Percentiles rank a stretch among this genome's conserved stretches.
phyloP scores from a whole-genome alignment of 2,113 vertebrate species.

The Labeo rohita region DNA sequence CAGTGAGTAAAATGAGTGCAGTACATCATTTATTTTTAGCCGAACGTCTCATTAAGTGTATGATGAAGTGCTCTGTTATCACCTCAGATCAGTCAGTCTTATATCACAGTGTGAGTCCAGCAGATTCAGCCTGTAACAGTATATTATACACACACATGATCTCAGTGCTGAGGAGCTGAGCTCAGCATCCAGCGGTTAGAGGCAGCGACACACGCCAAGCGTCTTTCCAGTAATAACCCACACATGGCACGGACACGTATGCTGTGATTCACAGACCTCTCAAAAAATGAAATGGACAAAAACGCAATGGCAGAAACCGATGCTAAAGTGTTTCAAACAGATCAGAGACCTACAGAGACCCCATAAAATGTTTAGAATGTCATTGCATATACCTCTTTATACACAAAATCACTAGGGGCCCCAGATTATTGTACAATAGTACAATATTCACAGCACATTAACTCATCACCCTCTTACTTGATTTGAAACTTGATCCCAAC shows the following conservation, averaged over 20 bases:
- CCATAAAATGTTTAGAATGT: too few relatives aligned
- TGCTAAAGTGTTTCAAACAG: not conserved
- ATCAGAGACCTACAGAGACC: not conserved
- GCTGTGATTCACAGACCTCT: conserved; percentile 4
- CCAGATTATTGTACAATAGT: not conserved
- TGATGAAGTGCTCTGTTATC: conserved; percentile 23
- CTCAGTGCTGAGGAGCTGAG: conserved; percentile 63
- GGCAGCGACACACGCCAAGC: conserved; percentile 66
- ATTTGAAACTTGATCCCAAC: not conserved
- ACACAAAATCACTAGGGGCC: not conserved
- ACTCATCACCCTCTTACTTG: not conserved
- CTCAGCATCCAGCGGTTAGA: conserved; percentile 72
- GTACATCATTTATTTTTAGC: conserved; percentile 9
- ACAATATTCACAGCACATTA: not conserved
- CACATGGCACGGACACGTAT: conserved; percentile 70
- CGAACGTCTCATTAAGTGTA: not conserved
- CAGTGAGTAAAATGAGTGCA: not conserved
- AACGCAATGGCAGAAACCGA: not conserved
- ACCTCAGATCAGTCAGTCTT: conserved; percentile 62
- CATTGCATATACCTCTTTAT: not conserved
- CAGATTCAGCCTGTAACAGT: conserved; percentile 69
- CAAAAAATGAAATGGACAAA: not conserved
- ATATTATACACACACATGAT: conserved; percentile 53
- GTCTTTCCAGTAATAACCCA: conserved; percentile 76
- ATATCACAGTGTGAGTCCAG: conserved; percentile 63